Base-by-base conservation (phyloP, 2,797 vertebrate genomes). In the Esox masquinongy region DNA sequence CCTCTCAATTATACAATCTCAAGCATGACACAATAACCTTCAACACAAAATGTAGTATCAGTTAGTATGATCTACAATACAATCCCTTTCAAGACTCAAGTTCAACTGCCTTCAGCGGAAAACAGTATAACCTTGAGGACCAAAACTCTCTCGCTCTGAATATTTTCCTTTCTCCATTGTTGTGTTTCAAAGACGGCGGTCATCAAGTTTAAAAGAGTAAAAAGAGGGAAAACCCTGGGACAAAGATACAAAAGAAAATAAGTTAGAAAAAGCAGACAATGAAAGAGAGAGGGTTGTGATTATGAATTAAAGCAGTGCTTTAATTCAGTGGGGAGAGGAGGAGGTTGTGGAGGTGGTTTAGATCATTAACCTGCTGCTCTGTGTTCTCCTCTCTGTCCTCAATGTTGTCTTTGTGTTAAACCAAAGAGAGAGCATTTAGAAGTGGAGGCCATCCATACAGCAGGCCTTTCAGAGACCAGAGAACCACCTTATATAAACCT, bases 321-420 rank as follows among this genome's bases (percentile, higher is more conserved):
- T n/a, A n/a, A n/a, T n/a, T n/a, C n/a, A n/a, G n/a, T n/a, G 31
- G 83, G 85, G 84, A 85, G 83, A 84, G 78, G 76, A 24, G 69
- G 43, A 24, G 15, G 29, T 24, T 78, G 72, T 85, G 86, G 29
- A 78, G 84, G 85, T 85, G 87, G 94, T 95, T 97, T 96, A 96
- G 95, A 97, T 96, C 94, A 95, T 95, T 96, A 96, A 94, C 94
- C 93, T 91, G 93, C 88, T 95, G 94, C 95, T 92, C 94, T 92
- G 92, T 93, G 91, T 93, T 94, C 12, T 47, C 43, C 43, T 47
- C 43, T 47, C 9, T 47, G 43, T 91, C 93, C 92, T 92, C 95
- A 96, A 95, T 93, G 86, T 92, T 91, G 79, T 91, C 93, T 95
- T 96, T 97, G 95, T 96, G 91, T 87, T 84, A 86, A 92, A 92